Conservation (phyloP, 2,797 vertebrate species). For the Acanthurus tractus region DNA sequence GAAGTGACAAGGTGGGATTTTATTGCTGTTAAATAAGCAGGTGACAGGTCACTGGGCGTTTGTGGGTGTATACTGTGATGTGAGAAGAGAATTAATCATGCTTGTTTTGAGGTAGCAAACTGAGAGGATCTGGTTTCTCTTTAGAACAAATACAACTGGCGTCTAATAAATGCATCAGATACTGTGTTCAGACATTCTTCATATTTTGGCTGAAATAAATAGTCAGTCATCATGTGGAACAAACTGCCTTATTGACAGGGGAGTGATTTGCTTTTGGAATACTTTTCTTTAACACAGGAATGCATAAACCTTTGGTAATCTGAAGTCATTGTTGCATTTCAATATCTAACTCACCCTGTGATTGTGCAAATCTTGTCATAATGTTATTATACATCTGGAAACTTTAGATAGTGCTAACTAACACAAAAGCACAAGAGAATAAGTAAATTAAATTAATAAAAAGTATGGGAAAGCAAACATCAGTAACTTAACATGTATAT, state of each 20-base stretch:
- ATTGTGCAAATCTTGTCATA: slow-evolving; percentile 52
- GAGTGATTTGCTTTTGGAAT: slow-evolving; percentile 16
- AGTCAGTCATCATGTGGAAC: slow-evolving; percentile 18
- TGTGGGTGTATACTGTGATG: slow-evolving; percentile 5
- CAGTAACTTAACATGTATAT: slow-evolving; percentile 44
- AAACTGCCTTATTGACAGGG: slow-evolving; percentile 22
- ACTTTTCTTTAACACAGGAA: slow-evolving; percentile 41
- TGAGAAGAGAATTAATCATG: slow-evolving; percentile 32
- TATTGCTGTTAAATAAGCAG: slow-evolving; percentile 66
- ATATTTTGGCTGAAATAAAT: slow-evolving; percentile 51
- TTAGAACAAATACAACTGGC: slow-evolving; percentile 23
- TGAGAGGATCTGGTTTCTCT: slow-evolving; percentile 27
- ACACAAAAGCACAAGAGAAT: slow-evolving; percentile 23
- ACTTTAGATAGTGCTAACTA: slow-evolving; percentile 17
- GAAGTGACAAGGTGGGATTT: slow-evolving; percentile 29
- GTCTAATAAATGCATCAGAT: slow-evolving; percentile 19
- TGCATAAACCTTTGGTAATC: slow-evolving; percentile 57
- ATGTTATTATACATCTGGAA: slow-evolving; percentile 4
- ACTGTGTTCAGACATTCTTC: slow-evolving; percentile 38
- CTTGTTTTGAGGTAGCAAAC: slow-evolving; percentile 74
- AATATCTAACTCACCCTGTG: slow-evolving; percentile 27
- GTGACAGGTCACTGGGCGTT: slow-evolving; percentile 16
- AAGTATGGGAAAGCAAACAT: slow-evolving; percentile 52
- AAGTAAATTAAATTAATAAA: slow-evolving; percentile 26
- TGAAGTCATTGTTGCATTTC: slow-evolving; percentile 22